A percentile compares a stretch with the other conserved stretches of the same genome.
Conservation (phyloP, 1,140 invertebrate species). For the Megalopta genalis region DNA sequence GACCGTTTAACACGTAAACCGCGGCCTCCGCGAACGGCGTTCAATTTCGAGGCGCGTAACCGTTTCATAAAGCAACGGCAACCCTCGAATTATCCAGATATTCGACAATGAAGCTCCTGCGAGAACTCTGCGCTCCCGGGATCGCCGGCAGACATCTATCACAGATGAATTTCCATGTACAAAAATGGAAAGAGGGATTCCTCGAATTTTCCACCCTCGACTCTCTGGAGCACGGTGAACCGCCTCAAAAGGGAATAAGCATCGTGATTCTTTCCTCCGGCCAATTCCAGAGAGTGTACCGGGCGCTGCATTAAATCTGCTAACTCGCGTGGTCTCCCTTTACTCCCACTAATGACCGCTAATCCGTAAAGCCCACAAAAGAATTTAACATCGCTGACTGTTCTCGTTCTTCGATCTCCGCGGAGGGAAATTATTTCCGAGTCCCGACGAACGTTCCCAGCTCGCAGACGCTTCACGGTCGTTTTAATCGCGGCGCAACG, state of each 20-base stretch:
- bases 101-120: background rate
- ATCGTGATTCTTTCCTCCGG: too few species aligned
- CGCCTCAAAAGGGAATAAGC: too few species aligned
- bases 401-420: background rate
- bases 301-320: background rate
- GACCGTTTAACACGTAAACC: too few species aligned
- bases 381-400: background rate
- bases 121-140: background rate
- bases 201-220: background rate
- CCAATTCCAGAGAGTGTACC: background rate
- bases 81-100: background rate
- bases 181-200: background rate
- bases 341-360: background rate
- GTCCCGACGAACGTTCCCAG: too few species aligned
- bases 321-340: background rate
- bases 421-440: too few species aligned
- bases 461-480: background rate
- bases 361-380: background rate
- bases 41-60: background rate
- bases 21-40: too few species aligned
- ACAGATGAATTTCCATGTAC: background rate
- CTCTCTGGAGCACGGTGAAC: too few species aligned
- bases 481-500: background rate
- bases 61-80: background rate
- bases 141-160: background rate